These are phyloP conservation scores for Rhagoletis pomonella DNA, from an alignment of 1,140 invertebrate genomes.

Conservation along the genomic window DNA sequence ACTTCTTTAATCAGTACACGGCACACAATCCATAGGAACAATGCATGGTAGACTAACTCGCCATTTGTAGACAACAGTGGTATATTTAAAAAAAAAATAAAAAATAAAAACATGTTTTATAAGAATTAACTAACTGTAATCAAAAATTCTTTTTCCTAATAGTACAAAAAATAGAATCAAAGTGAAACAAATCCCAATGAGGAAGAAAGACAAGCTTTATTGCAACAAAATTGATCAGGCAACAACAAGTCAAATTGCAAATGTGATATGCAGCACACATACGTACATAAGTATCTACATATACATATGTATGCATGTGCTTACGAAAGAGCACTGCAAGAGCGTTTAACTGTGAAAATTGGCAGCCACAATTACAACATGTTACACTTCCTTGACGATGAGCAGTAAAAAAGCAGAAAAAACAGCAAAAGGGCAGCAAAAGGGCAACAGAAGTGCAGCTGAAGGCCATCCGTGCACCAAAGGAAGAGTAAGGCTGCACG, in stretches of 20 bases:
- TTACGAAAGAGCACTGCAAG: not conserved
- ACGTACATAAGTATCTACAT: not conserved
- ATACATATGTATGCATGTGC: not conserved
- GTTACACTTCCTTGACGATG: not conserved
- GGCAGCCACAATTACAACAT: slow-evolving; percentile 44
- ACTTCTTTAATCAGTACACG: too few species aligned
- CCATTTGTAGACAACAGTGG: too few species aligned
- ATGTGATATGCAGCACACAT: too few species aligned
- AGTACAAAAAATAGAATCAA: not conserved
- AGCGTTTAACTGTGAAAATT: slow-evolving; percentile 23
- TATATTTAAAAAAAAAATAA: too few species aligned
- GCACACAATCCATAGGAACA: too few species aligned
- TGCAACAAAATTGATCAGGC: not conserved
- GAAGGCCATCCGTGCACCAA: not conserved
- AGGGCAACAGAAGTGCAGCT: not conserved
- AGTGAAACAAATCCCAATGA: not conserved
- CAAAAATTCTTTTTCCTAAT: too few species aligned
- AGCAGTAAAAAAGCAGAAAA: not conserved
- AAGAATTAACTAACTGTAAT: too few species aligned
- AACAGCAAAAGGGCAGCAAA: too few species aligned
- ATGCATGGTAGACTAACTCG: too few species aligned
- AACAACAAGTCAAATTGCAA: not conserved
- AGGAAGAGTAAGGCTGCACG: not conserved
- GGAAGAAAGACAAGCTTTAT: not conserved
- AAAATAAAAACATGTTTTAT: too few species aligned